phyloP scores from a whole-genome alignment of 1,140 invertebrate species.

The Tetragnatha versicolor region DNA sequence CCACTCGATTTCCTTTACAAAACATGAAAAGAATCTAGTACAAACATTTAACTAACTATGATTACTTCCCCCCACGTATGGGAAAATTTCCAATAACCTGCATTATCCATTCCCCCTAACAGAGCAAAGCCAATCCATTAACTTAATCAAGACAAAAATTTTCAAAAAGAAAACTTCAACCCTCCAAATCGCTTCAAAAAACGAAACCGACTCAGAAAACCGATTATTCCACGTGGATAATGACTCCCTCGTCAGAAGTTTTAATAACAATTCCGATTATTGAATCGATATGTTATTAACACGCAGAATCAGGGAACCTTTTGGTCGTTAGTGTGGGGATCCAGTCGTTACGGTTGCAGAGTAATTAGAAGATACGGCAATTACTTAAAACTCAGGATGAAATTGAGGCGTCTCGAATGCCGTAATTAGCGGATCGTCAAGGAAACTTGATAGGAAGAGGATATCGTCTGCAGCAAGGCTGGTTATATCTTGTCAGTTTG shows the following conservation, averaged over 20 bases:
- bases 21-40: no score
- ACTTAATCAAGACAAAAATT: no score
- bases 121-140: no score
- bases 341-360: slow-evolving; percentile 19
- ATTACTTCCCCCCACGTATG: no score
- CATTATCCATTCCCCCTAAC: no score
- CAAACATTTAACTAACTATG: no score
- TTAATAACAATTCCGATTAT: slow-evolving; percentile 53
- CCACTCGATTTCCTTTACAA: no score
- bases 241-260: slow-evolving; percentile 5
- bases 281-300: slow-evolving; percentile 49
- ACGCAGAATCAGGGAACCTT: slow-evolving; percentile 21
- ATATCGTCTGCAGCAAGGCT: neutral
- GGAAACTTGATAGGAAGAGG: no score
- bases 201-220: neutral
- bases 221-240: slow-evolving; percentile 34
- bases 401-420: slow-evolving; percentile 26
- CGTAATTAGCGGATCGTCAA: slow-evolving; percentile 19
- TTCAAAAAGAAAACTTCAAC: no score
- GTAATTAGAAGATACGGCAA: slow-evolving; percentile 29
- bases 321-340: slow-evolving; percentile 30
- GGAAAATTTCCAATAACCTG: no score
- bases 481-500: neutral
- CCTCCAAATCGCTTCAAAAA: neutral
- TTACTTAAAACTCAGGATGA: slow-evolving; percentile 35